A percentile compares a stretch with the other conserved stretches of the same genome.
Conservation (phyloP, 1,140 invertebrate genomes). For the Archegozetes longisetosus region DNA sequence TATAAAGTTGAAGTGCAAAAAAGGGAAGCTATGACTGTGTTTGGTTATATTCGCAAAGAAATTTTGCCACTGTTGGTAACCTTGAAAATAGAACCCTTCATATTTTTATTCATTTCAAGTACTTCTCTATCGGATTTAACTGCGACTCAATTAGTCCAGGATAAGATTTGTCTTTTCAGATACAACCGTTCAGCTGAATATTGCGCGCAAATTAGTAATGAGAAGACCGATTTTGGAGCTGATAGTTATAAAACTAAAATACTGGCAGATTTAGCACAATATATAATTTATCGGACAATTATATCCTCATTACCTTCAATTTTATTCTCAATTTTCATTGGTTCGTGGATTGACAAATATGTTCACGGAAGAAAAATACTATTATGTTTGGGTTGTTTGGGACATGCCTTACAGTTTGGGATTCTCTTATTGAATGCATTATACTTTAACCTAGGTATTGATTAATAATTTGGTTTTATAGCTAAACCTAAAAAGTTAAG, state of each 20-base stretch:
- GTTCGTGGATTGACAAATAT: not conserved
- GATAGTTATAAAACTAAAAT: not conserved
- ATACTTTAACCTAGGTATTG: not conserved
- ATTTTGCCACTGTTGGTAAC: not conserved
- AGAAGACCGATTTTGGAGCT: not conserved
- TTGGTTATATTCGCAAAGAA: no score
- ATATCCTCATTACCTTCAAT: not conserved
- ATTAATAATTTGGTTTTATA: no score
- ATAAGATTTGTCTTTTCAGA: not conserved
- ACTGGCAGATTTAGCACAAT: not conserved
- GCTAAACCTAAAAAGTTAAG: no score
- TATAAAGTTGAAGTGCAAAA: no score
- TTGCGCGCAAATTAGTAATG: not conserved
- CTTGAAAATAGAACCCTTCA: not conserved
- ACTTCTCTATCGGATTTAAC: not conserved
- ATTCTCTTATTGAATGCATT: not conserved
- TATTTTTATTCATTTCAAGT: not conserved
- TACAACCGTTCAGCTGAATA: not conserved
- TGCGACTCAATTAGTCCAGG: not conserved
- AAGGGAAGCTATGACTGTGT: no score
- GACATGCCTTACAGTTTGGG: not conserved
- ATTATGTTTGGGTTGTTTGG: not conserved
- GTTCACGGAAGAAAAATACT: not conserved
- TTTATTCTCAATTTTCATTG: not conserved
- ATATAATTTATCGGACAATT: not conserved